A percentile compares a stretch with the other conserved stretches of the same genome.
Conservation (phyloP, 2,888 invertebrate genomes). For the Lepidochrysops patricia region DNA sequence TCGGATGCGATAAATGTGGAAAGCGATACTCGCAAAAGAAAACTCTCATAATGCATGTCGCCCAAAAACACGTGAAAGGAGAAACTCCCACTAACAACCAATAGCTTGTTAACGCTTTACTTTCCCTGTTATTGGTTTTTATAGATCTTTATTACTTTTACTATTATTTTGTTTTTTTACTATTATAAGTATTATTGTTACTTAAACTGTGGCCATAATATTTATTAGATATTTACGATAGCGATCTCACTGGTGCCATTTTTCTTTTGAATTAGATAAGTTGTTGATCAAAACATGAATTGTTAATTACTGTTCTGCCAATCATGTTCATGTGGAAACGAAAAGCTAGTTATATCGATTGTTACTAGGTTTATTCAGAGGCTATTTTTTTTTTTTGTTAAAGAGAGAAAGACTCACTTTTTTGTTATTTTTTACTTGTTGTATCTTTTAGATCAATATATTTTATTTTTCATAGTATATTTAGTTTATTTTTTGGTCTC, state of each 20-base stretch:
- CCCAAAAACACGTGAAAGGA: constrained; percentile 45
- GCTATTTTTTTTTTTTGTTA: constrained; percentile 18
- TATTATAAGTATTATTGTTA: constrained; percentile 9
- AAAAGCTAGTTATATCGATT: constrained; percentile 4
- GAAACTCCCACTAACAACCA: constrained; percentile 13
- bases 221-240: too few species aligned
- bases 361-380: neutral
- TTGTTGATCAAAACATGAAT: constrained; percentile 24
- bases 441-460: constrained; percentile 23
- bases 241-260: neutral
- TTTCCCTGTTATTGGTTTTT: constrained; percentile 18
- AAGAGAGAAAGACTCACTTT: constrained; percentile 13
- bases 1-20: constrained; percentile 77
- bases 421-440: constrained; percentile 21
- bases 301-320: constrained; percentile 21
- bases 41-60: constrained; percentile 74
- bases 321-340: constrained; percentile 18
- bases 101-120: constrained; percentile 14
- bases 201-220: neutral
- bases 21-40: constrained; percentile 81
- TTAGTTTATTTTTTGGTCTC: constrained; percentile 27
- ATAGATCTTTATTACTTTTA: constrained; percentile 17
- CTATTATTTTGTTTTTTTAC: constrained; percentile 18
- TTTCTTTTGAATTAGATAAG: neutral
- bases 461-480: constrained; percentile 24